Conservation (phyloP, 2,888 invertebrate species). For the Pseudolycoriella hygida region DNA sequence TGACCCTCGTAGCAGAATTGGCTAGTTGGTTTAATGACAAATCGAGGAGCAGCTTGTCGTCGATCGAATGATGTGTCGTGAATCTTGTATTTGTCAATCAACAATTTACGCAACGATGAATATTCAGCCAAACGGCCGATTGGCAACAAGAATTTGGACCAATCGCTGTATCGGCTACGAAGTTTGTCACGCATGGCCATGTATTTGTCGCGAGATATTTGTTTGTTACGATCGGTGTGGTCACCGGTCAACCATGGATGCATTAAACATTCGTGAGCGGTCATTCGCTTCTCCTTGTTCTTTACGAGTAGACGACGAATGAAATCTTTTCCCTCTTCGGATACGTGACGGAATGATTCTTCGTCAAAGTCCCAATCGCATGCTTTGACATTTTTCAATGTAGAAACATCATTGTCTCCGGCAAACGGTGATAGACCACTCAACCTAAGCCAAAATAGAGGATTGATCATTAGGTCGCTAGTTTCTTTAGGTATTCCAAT, state of each 20-base stretch:
- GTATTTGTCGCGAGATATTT: slow-evolving; percentile 73
- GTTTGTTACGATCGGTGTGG: slow-evolving; percentile 52
- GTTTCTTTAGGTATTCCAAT: no score
- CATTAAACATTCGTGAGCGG: slow-evolving; percentile 89
- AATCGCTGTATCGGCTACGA: slow-evolving; percentile 61
- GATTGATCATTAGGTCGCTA: neutral
- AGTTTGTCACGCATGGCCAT: slow-evolving; percentile 75
- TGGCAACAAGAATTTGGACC: slow-evolving; percentile 74
- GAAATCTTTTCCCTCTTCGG: slow-evolving; percentile 96
- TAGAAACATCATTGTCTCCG: slow-evolving; percentile 96
- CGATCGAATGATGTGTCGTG: slow-evolving; percentile 93
- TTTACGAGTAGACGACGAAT: slow-evolving; percentile 80
- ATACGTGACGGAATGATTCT: slow-evolving; percentile 84
- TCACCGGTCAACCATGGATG: slow-evolving; percentile 93
- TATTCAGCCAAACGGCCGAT: slow-evolving; percentile 96
- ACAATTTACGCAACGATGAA: slow-evolving; percentile 84
- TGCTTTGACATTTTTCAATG: slow-evolving; percentile 92
- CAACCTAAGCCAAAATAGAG: slow-evolving; percentile 36
- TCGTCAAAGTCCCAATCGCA: slow-evolving; percentile 99
- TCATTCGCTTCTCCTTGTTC: slow-evolving; percentile 95
- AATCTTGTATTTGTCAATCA: slow-evolving; percentile 92
- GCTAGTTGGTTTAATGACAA: slow-evolving; percentile 91
- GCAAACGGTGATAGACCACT: slow-evolving; percentile 98
- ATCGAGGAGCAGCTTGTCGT: slow-evolving; percentile 92
- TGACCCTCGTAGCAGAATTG: slow-evolving; percentile 96